Percentiles rank a stretch among this genome's conserved stretches.
Evolutionary conservation across 1,140 invertebrate genomes (phyloP).

Genomic region (Tetranychus cinnabarinus): DNA sequence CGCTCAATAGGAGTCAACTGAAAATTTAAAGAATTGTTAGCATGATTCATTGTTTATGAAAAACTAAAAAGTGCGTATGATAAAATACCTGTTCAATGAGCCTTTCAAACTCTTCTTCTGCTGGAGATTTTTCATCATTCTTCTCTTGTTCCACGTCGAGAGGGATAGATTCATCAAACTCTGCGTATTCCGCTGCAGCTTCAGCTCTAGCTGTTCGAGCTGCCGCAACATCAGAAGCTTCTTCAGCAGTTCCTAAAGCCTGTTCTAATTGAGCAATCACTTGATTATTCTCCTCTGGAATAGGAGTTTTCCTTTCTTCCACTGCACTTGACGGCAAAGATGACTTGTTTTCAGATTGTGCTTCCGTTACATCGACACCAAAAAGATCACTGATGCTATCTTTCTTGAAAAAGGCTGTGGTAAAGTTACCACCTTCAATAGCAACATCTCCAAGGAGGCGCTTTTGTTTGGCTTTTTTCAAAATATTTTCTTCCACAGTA

Average conservation of each 20-base stretch:
- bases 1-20: constrained; percentile 71
- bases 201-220: constrained; percentile 72
- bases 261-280: constrained; percentile 9
- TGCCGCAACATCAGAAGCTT: constrained; percentile 76
- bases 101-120: constrained; percentile 54
- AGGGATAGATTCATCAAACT: constrained; percentile 92
- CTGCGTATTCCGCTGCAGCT: constrained; percentile 71
- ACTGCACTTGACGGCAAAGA: constrained; percentile 20
- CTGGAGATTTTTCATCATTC: constrained; percentile 40
- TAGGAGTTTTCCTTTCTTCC: constrained; percentile 23
- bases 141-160: constrained; percentile 40
- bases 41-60: neutral
- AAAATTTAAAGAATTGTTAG: neutral
- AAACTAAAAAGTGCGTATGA: neutral
- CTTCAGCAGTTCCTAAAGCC: constrained; percentile 72
- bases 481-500: constrained; percentile 96
- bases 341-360: neutral
- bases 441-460: constrained; percentile 81
- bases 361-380: constrained; percentile 37
- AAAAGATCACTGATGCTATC: constrained; percentile 81
- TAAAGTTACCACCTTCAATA: constrained; percentile 97
- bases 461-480: constrained; percentile 97
- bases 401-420: constrained; percentile 86
- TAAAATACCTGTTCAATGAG: constrained; percentile 47
- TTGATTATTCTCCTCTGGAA: neutral